phyloP scores from a whole-genome alignment of 2,113 vertebrate genomes.

The Cyprinodon brontotheroides region DNA sequence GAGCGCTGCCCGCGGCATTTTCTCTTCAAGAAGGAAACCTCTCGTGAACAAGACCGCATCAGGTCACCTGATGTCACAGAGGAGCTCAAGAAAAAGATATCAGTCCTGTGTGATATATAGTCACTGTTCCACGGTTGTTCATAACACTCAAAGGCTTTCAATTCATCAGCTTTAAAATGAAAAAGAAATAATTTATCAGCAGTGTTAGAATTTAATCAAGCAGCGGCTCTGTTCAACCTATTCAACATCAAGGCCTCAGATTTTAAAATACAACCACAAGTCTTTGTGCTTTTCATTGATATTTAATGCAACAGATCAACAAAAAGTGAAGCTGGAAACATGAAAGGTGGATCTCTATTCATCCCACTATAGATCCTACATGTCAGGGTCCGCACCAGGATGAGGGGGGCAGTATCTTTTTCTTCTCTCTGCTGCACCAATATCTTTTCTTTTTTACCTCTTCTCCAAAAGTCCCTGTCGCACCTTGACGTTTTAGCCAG shows the following conservation, averaged over 20 bases:
- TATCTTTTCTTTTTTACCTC: too few relatives aligned
- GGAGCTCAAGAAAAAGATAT: background rate
- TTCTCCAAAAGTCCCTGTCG: too few relatives aligned
- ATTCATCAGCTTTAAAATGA: background rate
- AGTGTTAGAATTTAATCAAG: background rate
- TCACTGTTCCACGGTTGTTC: background rate
- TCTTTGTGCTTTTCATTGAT: background rate
- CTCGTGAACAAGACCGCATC: background rate
- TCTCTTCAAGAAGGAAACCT: slow-evolving; percentile 4
- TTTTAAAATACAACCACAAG: background rate
- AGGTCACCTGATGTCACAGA: background rate
- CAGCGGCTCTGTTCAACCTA: background rate
- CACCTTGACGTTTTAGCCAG: too few relatives aligned
- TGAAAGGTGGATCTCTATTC: background rate
- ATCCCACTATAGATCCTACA: too few relatives aligned
- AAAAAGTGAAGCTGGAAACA: background rate
- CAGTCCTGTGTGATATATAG: background rate
- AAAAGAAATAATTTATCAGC: background rate
- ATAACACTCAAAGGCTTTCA: background rate
- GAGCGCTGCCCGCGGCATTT: slow-evolving; percentile 2
- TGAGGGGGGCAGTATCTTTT: too few relatives aligned
- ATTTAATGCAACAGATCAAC: background rate
- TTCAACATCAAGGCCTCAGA: background rate
- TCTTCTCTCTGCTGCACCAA: too few relatives aligned
- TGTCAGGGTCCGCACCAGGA: too few relatives aligned